Base-by-base conservation (phyloP, 2,888 invertebrate genomes). In the Petrolisthes manimaculis region DNA sequence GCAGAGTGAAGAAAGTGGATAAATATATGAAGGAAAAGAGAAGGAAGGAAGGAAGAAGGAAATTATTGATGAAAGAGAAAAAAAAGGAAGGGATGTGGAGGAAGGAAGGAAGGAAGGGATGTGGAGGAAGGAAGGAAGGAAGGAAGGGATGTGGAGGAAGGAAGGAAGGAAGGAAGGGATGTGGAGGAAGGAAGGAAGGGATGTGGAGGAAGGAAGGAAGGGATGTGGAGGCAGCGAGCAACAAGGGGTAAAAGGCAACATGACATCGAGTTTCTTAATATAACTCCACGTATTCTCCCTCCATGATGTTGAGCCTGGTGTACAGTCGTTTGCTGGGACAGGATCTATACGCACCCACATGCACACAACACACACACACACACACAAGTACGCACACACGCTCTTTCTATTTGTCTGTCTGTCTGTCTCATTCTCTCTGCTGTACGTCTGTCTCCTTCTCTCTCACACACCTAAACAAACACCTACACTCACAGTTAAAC, bases 111-210 rank as follows among this genome's bases (percentile, higher is more conserved):
- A 9, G 61, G 6, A 61, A 6, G 14, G 14, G 61, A 61, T 9
- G 6, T 6, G 61, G 14, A 14, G 61, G 14, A 14, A 61, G 6
- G 61, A 14, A 61, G 8, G 69, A 77, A 67, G 77, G 21, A 77
- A 37, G 77, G 56, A 77, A 69, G 83, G 56, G 83, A 69, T 67
- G 56, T 67, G 56, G 69, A 69, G 83, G 37, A 12, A 67, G 6
- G n/a, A 18, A 21, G n/a, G n/a, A 21, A 5, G n/a, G 8, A 71
- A 12, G n/a, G n/a, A 6, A 12, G 71, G 71, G 71, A 9, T 61
- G 61, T 9, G 6, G 14, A 61, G 6, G 61, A 61, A 14, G 61
- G 14, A 61, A 6, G 61, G 61, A 61, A 61, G 61, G 14, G 61
- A 61, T 6, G 6, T 61, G 6, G 61, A 61, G n/a, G n/a, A 61